Conservation (phyloP, 2,113 vertebrate genomes). For the Mandrillus leucophaeus region DNA sequence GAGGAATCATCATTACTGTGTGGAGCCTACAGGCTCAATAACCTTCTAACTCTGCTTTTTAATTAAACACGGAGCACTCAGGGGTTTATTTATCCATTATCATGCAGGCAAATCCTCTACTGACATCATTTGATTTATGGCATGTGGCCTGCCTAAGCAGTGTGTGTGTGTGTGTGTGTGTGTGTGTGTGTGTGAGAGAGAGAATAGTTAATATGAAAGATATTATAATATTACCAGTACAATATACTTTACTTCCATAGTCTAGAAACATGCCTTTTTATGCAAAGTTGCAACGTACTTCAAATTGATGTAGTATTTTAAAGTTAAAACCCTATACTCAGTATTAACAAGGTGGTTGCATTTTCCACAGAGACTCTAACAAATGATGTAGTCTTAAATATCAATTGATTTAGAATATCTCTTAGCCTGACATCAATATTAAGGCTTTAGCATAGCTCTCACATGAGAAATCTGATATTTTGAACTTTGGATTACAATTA, state of each 20-base stretch:
- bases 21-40: not conserved
- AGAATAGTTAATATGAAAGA: not conserved
- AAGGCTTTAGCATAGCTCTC: conserved; percentile 63
- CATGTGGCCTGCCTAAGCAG: not conserved
- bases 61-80: not conserved
- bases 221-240: not conserved
- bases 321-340: not conserved
- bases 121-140: not conserved
- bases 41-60: not conserved
- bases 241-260: not conserved
- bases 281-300: not conserved
- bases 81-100: no score
- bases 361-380: conserved; percentile 64
- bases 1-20: not conserved
- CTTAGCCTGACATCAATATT: conserved; percentile 77
- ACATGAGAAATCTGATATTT: conserved; percentile 57
- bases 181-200: not conserved
- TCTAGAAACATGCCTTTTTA: not conserved
- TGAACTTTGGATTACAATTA: not conserved
- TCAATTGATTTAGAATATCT: conserved; percentile 79
- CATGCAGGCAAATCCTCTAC: not conserved
- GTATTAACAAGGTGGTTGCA: conserved; percentile 69
- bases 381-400: conserved; percentile 76
- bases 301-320: conserved; percentile 27
- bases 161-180: not conserved